These are phyloP conservation scores for Mustela nigripes DNA, from an alignment of 2,113 vertebrate genomes.

Conservation along the genomic window DNA sequence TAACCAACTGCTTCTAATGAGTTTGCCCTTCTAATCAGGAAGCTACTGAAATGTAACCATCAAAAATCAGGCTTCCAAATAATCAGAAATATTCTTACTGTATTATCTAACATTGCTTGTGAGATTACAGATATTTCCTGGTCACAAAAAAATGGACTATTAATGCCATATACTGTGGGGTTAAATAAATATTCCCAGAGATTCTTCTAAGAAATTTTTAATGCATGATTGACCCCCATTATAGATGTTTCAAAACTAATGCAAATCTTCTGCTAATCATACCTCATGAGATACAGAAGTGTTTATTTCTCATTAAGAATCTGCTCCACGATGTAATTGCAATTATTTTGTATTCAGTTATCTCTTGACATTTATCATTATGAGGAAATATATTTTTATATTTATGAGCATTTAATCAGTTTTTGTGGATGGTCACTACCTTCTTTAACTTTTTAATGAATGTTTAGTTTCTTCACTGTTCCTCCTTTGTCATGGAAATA, in stretches of 20 bases:
- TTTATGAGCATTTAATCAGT: neutral
- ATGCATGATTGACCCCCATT: neutral
- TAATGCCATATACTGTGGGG: neutral
- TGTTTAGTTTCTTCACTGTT: neutral
- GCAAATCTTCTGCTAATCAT: neutral
- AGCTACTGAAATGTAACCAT: neutral
- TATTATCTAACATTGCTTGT: neutral
- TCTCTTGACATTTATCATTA: neutral
- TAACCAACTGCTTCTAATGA: neutral
- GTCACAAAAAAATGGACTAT: neutral
- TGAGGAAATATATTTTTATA: neutral
- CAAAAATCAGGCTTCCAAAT: neutral
- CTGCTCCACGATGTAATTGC: neutral
- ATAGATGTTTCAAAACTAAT: neutral
- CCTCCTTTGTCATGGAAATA: neutral
- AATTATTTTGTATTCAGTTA: neutral
- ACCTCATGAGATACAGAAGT: neutral
- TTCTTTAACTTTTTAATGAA: neutral
- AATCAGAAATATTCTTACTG: neutral
- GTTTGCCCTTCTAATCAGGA: neutral
- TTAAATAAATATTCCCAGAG: slow-evolving; percentile 12
- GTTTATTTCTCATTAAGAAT: neutral
- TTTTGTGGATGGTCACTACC: neutral
- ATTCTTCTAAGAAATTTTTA: neutral
- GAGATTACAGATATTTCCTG: neutral